A percentile compares a stretch with the other conserved stretches of the same genome.
phyloP scores from a whole-genome alignment of 1,140 invertebrate species.

The Macrosteles quadrilineatus region DNA sequence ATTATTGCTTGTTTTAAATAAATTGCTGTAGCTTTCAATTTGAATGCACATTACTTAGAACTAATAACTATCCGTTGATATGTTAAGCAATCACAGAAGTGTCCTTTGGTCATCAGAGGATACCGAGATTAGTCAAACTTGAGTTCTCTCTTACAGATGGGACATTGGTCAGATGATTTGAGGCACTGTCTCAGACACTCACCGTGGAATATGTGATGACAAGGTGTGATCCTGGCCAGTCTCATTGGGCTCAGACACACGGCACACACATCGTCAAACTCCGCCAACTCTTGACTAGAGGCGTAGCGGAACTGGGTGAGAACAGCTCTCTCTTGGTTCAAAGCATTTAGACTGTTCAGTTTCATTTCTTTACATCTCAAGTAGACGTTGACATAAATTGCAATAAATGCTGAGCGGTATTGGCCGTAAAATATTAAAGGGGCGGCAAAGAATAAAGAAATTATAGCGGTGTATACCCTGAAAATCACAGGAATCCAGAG shows the following conservation, averaged over 20 bases:
- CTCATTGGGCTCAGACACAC: constrained; percentile 70
- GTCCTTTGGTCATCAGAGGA: neutral
- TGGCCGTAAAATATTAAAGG: constrained; percentile 57
- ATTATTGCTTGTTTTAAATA: no score
- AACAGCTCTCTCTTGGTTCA: constrained; percentile 60
- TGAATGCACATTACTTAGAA: no score
- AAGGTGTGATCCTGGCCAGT: constrained; percentile 68
- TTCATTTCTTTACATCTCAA: constrained; percentile 64
- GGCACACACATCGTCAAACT: constrained; percentile 73
- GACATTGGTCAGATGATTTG: constrained; percentile 66
- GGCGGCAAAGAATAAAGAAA: constrained; percentile 57
- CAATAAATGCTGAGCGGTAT: constrained; percentile 58
- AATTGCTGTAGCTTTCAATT: no score
- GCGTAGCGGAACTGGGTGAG: constrained; percentile 66
- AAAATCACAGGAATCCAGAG: constrained; percentile 67
- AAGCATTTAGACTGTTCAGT: constrained; percentile 54
- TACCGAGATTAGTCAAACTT: constrained; percentile 38
- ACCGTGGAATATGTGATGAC: constrained; percentile 75
- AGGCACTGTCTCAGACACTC: constrained; percentile 70
- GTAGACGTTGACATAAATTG: constrained; percentile 67
- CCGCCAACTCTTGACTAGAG: constrained; percentile 62
- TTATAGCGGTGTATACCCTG: constrained; percentile 55
- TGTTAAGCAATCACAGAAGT: constrained; percentile 7
- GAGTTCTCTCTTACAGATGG: constrained; percentile 66
- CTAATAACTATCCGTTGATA: no score